Evolutionary conservation across 2,113 vertebrate genomes (phyloP), one percentile per base, ranked within the genome.

Genomic region (Grammomys surdaster): DNA sequence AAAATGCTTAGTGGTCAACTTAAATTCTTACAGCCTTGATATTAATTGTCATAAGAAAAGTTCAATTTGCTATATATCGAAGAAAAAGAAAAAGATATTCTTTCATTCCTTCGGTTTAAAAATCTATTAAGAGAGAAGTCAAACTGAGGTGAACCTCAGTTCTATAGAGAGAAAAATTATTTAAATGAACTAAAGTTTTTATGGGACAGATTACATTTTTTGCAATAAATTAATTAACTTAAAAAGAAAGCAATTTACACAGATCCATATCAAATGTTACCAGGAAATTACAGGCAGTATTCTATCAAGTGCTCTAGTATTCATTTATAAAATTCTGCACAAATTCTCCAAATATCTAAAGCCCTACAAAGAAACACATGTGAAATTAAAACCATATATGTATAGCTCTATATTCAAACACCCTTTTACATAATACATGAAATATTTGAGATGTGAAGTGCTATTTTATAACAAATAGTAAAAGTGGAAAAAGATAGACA

Each of bases 311-410:
- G 78, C 63, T 97, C 73, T 92, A 84, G 87, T 91, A 96, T 54
- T 98, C 65, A 60, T 95, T 97, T 97, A 84, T 96, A 96, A 98
- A 43, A 97, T 97, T 97, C 91, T 96, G 40, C 84, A 88, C 97
- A 93, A 95, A 95, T 95, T 97, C 93, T 97, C 92, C 69, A 77
- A 97, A 95, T 81, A 97, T 96, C 87, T 97, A 96, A 98, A 97
- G n/a, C 48, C 31, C 70, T 96, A 65, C 82, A 97, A 96, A 96
- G 97, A 97, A 90, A 24, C 58, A 78, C 24, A 85, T 95, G 73
- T 92, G 96, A 94, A 90, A 89, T 89, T 97, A 94, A 48, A 97
- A 92, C 46, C 0, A 0, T 5, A 24, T n/a, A 95, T 96, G 97
- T 87, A 51, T 12, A 51, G 7, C 56, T 96, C 65, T 96, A 94